Percentiles rank a stretch among this genome's conserved stretches.
phyloP scores from a whole-genome alignment of 2,113 vertebrate genomes.

The Phrynosoma blainvillii region DNA sequence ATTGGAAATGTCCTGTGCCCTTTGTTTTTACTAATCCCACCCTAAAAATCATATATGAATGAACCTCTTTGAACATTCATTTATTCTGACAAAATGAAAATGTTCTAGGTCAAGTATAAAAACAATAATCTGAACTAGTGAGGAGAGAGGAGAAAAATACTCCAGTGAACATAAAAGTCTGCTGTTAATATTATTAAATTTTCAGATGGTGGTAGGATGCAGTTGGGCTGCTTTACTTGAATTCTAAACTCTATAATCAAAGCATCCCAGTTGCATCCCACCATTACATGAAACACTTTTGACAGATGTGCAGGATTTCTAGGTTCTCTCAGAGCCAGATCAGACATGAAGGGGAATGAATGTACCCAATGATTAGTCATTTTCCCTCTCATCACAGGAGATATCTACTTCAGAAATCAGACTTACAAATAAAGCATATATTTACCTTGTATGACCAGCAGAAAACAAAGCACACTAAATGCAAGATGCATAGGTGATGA shows the following conservation, averaged over 20 bases:
- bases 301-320: background rate
- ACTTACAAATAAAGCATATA: no score
- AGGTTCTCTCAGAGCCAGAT: no score
- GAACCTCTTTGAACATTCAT: conserved; percentile 25
- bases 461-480: no score
- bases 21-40: conserved; percentile 58
- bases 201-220: background rate
- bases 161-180: conserved; percentile 10
- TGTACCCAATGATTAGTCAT: no score
- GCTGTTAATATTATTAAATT: background rate
- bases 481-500: no score
- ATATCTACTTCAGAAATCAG: no score
- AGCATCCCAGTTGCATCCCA: background rate
- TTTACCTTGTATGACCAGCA: no score
- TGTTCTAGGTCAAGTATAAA: background rate
- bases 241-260: background rate
- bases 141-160: background rate
- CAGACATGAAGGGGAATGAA: no score
- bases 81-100: conserved; percentile 50
- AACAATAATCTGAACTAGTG: conserved; percentile 24
- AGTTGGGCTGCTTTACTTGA: background rate
- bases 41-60: conserved; percentile 35
- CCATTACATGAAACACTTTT: background rate
- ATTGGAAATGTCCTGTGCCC: conserved; percentile 48
- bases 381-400: no score